Evolutionary conservation across 2,888 invertebrate species (phyloP).

Genomic region (Muscina levida): DNA sequence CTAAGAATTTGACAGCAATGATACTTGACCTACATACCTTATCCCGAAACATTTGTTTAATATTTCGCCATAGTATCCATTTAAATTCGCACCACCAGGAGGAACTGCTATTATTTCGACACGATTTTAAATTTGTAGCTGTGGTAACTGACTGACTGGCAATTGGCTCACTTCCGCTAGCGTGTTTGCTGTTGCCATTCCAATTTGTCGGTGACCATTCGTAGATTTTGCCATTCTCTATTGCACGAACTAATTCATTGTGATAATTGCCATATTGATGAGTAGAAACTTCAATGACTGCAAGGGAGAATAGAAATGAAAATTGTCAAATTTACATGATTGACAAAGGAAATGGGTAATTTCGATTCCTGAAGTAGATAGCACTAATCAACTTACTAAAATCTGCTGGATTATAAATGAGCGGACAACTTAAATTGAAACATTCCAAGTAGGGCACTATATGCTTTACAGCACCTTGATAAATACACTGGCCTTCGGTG

Average conservation of each 20-base stretch:
- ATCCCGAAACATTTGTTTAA: constrained; percentile 88
- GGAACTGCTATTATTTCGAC: constrained; percentile 77
- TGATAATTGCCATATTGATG: constrained; percentile 88
- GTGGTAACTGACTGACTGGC: too few species aligned
- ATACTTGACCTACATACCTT: too few species aligned
- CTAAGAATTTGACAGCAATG: too few species aligned
- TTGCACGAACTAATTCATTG: constrained; percentile 85
- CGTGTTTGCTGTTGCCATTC: constrained; percentile 16
- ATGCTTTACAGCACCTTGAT: constrained; percentile 88
- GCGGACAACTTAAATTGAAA: constrained; percentile 91
- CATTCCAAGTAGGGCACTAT: constrained; percentile 90
- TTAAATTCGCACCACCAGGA: constrained; percentile 85
- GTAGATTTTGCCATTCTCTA: constrained; percentile 84
- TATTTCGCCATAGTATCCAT: constrained; percentile 85
- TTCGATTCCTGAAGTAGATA: neutral
- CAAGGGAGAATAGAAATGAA: constrained; percentile 59
- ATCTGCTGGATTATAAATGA: constrained; percentile 97
- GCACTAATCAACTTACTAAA: constrained; percentile 86
- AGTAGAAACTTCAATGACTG: constrained; percentile 90
- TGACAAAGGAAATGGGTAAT: neutral
- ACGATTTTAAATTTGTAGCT: neutral
- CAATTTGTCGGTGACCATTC: constrained; percentile 80
- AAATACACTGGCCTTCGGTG: constrained; percentile 93
- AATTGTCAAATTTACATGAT: neutral
- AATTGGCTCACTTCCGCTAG: too few species aligned